A percentile compares a stretch with the other conserved stretches of the same genome.
phyloP scores from a whole-genome alignment of 2,113 vertebrate genomes.

The Nicator chloris region DNA sequence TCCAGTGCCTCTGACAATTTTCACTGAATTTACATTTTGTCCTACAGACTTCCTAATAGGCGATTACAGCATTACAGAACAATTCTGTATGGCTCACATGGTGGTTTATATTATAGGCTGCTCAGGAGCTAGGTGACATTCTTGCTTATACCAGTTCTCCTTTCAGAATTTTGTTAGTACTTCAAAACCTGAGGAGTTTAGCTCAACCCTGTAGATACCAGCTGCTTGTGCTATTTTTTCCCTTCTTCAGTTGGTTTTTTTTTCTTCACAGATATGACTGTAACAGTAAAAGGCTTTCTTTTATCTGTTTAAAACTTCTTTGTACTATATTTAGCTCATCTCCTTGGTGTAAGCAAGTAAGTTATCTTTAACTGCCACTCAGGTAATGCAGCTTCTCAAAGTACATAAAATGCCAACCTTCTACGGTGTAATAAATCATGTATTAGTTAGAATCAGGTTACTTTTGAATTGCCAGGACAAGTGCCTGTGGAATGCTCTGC shows the following conservation, averaged over 20 bases:
- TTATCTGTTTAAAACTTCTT: background rate
- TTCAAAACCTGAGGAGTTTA: background rate
- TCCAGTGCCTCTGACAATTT: background rate
- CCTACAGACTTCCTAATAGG: background rate
- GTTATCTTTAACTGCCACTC: background rate
- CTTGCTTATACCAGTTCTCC: background rate
- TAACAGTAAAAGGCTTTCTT: background rate
- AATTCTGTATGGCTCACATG: background rate
- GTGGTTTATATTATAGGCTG: background rate
- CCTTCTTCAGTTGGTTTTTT: background rate
- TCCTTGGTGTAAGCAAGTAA: background rate
- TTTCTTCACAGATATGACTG: background rate
- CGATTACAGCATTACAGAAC: background rate
- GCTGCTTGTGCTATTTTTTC: background rate
- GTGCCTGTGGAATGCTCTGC: background rate
- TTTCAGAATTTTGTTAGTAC: background rate
- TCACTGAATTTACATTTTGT: background rate
- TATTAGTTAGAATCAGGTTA: background rate
- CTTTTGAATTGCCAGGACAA: background rate
- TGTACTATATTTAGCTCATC: background rate
- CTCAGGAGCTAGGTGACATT: background rate
- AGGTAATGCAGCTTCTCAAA: background rate
- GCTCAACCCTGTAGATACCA: background rate
- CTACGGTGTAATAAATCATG: background rate
- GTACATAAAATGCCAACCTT: background rate